Evolutionary conservation across 2,888 invertebrate genomes (phyloP), one percentile per base, ranked within the genome.

Genomic region (Incurvaria masculella): DNA sequence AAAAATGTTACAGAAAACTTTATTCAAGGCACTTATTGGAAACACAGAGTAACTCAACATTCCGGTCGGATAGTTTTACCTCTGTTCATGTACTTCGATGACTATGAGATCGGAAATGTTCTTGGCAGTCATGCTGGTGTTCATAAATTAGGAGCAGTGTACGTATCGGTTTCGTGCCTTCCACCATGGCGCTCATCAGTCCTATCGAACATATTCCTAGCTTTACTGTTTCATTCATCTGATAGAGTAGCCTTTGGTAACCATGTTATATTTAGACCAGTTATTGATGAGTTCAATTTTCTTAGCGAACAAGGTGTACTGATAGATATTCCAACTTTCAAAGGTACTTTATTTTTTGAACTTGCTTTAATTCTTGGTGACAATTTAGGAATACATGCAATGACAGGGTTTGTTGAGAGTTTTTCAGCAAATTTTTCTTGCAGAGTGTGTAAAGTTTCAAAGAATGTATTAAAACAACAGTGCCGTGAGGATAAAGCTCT

Each of bases 121-220:
- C 23, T 51, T 23, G 51, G 51, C 4, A 51, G 51, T 33, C 53
- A 53, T 33, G 16, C 51, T 6, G 52, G 54, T 14, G 42, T 51
- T 10, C 50, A 54, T 48, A 54, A 54, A 46, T 45, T 54, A 27
- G 54, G 54, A n/a, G 49, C 46, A 5, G 40, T 51, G 18, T 53
- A 53, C 21, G 23, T 49, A 2, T 49, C 51, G 18, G 23, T 49
- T 21, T 50, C 52, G 10, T 46, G 33, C 26, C 5, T 50, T 26
- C 50, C 52, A n/a, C 50, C 50, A n/a, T 26, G 39, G 18, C 40
- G 44, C 11, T 45, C 40, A 11, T 50, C 48, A 17, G 42, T 20
- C 18, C 41, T 52, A 5, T 39, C 45, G 20, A 46, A 48, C 40
- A 52, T 52, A 17, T 52, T 50, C 39, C 43, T 48, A 2, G 11